These are phyloP conservation scores for Gymnodraco acuticeps DNA, from an alignment of 2,797 vertebrate species.

Conservation along the genomic window DNA sequence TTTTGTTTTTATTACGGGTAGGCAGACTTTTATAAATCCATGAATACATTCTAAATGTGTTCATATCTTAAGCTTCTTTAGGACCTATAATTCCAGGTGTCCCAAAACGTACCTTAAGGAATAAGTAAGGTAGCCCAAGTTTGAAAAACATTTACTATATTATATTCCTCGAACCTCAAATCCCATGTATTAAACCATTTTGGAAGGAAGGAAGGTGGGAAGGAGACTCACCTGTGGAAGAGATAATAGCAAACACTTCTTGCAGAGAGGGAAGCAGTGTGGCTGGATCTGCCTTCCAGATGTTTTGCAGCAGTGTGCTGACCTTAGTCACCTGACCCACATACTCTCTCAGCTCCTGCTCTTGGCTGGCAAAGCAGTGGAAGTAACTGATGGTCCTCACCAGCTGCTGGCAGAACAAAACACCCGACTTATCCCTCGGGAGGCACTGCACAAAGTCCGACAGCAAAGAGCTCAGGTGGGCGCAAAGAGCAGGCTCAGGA, in stretches of 20 bases:
- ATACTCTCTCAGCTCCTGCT: constrained; percentile 93
- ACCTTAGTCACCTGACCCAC: constrained; percentile 95
- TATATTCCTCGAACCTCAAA: neutral
- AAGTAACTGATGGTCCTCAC: constrained; percentile 97
- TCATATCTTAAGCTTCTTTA: neutral
- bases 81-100: neutral
- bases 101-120: neutral
- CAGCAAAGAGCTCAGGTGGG: constrained; percentile 91
- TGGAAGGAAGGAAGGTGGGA: neutral
- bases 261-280: constrained; percentile 95
- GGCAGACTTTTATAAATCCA: neutral
- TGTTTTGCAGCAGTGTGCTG: constrained; percentile 92
- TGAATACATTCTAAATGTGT: neutral
- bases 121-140: neutral
- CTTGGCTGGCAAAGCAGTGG: constrained; percentile 89
- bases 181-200: neutral
- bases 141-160: neutral
- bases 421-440: constrained; percentile 90
- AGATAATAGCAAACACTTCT: constrained; percentile 97
- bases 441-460: constrained; percentile 96
- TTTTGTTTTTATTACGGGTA: neutral
- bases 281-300: constrained; percentile 95
- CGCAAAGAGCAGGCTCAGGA: constrained; percentile 90
- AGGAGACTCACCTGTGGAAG: constrained; percentile 90
- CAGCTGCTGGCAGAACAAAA: constrained; percentile 96